Evolutionary conservation across 2,888 invertebrate genomes (phyloP), one percentile per base, ranked within the genome.

Genomic region (Drosophila antonietae): DNA sequence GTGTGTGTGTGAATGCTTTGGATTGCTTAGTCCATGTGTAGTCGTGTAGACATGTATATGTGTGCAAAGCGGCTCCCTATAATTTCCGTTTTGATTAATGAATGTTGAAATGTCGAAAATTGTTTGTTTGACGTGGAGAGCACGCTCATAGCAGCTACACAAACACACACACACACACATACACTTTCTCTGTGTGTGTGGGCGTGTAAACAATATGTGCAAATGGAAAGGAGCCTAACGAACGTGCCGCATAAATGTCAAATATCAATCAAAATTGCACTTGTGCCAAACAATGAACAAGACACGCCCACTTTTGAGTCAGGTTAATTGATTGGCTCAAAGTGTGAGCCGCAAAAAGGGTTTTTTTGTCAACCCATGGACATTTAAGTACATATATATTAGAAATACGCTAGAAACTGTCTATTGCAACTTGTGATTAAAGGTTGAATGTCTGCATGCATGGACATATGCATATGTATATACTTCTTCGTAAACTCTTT

Each of bases 11-110:
- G 37, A 23, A 71, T 66, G 59, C 57, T 56, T 58, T 58, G 55
- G 62, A 44, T 66, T 78, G 55, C 56, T 67, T 60, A 62, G 59
- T 58, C 52, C 71, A 70, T 59, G 51, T 31, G 15, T 28, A 31
- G 15, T 28, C 28, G 1, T 49, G 47, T 46, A 46, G n/a, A 47
- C 47, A 51, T 51, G 33, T 51, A 51, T 72, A 51, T 72, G 63
- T 72, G 71, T 64, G 60, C 58, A 44, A 56, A 57, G 66, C 59
- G 67, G 68, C 78, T 78, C 79, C 73, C 75, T 76, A 86, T 86
- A 89, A 90, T 88, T 86, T 90, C 83, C 81, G 81, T 76, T 88
- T 88, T 90, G 88, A 90, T 83, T 90, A 89, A 90, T 90, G 90
- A 90, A 89, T 83, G 80, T 84, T 86, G 83, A 86, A 90, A 87